These are phyloP conservation scores for Phortica variegata DNA, from an alignment of 1,140 invertebrate species.

Conservation along the genomic window DNA sequence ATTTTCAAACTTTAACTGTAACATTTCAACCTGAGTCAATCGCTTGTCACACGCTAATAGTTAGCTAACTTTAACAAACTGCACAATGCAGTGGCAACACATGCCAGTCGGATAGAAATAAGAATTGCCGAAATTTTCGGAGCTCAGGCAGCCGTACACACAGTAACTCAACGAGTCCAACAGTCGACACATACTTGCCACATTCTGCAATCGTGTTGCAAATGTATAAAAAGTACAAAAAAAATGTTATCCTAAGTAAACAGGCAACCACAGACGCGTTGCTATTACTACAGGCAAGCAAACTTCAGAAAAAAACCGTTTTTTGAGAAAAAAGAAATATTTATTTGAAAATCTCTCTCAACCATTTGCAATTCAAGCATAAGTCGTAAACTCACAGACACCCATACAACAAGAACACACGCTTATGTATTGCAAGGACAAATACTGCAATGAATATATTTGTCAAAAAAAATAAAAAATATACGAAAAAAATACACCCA, in stretches of 20 bases:
- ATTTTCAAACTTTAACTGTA: too few relatives aligned
- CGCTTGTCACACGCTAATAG: too few relatives aligned
- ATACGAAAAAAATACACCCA: not conserved
- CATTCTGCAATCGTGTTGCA: conserved; percentile 21
- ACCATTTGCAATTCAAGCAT: conserved; percentile 54
- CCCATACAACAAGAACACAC: conserved; percentile 5
- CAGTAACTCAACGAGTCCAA: too few relatives aligned
- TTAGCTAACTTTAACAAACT: too few relatives aligned
- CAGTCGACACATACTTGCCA: too few relatives aligned
- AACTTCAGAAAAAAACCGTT: too few relatives aligned
- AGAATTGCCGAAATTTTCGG: too few relatives aligned
- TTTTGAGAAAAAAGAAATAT: too few relatives aligned
- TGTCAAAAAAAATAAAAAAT: conserved; percentile 21
- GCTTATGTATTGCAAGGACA: conserved; percentile 15
- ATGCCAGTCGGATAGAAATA: too few relatives aligned
- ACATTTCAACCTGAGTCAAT: too few relatives aligned
- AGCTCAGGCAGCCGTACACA: too few relatives aligned
- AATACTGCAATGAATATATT: conserved; percentile 52
- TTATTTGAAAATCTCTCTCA: conserved; percentile 38
- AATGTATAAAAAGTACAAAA: conserved; percentile 18
- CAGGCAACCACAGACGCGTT: conserved; percentile 38
- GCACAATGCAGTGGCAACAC: too few relatives aligned
- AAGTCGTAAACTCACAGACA: conserved; percentile 24
- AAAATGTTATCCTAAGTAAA: conserved; percentile 18
- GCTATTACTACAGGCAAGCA: conserved; percentile 3